These are phyloP conservation scores for Drosophila orena DNA, from an alignment of 1,140 invertebrate species.

Conservation along the genomic window DNA sequence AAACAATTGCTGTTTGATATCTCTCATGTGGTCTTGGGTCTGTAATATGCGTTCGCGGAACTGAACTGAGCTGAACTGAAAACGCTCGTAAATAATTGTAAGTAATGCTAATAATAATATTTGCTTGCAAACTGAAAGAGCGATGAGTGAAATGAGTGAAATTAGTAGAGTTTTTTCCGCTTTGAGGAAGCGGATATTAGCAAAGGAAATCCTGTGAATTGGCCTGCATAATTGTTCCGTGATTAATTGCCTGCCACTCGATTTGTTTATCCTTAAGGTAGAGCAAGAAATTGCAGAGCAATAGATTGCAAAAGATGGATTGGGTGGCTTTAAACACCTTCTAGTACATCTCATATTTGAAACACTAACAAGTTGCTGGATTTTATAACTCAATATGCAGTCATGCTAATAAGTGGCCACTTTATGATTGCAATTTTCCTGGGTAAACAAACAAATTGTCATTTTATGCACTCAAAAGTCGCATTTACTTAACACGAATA, in stretches of 20 bases:
- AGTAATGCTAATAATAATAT: slow-evolving; percentile 65
- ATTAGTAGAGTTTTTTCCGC: slow-evolving; percentile 1
- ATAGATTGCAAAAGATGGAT: background rate
- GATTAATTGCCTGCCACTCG: slow-evolving; percentile 8
- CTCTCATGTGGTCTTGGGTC: slow-evolving; percentile 31
- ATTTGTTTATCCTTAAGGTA: slow-evolving; percentile 2
- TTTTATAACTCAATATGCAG: too few relatives aligned
- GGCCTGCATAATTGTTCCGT: background rate
- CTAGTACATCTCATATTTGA: background rate
- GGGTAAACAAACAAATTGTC: slow-evolving; percentile 45
- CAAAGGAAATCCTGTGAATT: background rate
- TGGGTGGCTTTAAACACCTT: background rate
- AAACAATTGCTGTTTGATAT: slow-evolving; percentile 71
- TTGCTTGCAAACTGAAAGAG: slow-evolving; percentile 14
- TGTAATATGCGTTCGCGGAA: slow-evolving; percentile 19
- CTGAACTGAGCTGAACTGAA: too few relatives aligned
- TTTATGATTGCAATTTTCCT: background rate
- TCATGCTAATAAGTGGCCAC: background rate
- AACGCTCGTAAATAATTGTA: slow-evolving; percentile 60
- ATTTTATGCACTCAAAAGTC: slow-evolving; percentile 19
- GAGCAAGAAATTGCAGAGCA: background rate
- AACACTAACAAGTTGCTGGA: too few relatives aligned
- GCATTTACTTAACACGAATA: slow-evolving; percentile 6
- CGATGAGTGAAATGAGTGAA: slow-evolving; percentile 27
- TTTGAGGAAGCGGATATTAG: slow-evolving; percentile 23